Conservation (phyloP, 2,797 vertebrate species). For the Acropternis orthonyx region DNA sequence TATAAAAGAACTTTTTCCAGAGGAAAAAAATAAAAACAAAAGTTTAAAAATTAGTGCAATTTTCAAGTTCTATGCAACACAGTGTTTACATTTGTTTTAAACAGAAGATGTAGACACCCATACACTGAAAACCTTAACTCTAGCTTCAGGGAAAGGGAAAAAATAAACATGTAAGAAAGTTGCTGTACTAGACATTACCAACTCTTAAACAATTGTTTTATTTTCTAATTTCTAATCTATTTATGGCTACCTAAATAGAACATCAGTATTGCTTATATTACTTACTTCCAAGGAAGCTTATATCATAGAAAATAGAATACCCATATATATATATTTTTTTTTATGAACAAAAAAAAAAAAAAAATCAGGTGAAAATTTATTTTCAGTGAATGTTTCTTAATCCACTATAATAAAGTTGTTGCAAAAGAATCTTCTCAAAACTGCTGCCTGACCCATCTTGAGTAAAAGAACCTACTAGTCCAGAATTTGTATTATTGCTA, state of each 20-base stretch:
- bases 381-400: conserved; percentile 1
- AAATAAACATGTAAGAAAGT: conserved; percentile 21
- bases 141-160: neutral
- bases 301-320: conserved; percentile 70
- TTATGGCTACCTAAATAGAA: conserved; percentile 73
- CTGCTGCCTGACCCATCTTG: conserved; percentile 39
- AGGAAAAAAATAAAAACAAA: conserved; percentile 28
- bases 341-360: conserved; percentile 3
- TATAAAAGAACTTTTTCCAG: conserved; percentile 65
- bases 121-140: conserved; percentile 25
- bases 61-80: conserved; percentile 34
- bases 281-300: conserved; percentile 50
- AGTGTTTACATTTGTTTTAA: conserved; percentile 48
- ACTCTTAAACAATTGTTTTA: neutral
- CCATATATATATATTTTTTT: neutral
- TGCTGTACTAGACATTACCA: neutral
- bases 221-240: conserved; percentile 64
- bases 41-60: conserved; percentile 71
- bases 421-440: conserved; percentile 63
- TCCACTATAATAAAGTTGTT: neutral
- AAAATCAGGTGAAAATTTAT: conserved; percentile 2
- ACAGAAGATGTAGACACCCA: conserved; percentile 7
- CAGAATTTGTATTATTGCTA: conserved; percentile 51
- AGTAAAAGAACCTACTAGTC: conserved; percentile 34
- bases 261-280: conserved; percentile 72